Evolutionary conservation across 1,140 invertebrate species (phyloP), one percentile per base, ranked within the genome.

Genomic region (Brachystomella parvula): DNA sequence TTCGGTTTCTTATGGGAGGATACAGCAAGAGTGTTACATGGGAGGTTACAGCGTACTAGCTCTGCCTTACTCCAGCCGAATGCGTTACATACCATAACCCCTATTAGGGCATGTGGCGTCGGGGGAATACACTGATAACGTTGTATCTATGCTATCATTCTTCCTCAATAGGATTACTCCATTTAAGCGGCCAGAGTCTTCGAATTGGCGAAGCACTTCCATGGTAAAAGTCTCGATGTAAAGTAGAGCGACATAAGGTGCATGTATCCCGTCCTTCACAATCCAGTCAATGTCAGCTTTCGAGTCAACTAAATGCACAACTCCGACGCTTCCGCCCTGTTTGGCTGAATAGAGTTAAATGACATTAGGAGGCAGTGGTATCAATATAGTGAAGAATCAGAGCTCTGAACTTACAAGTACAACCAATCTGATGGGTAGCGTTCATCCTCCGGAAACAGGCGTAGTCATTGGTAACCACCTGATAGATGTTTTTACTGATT

Each of bases 371-470:
- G 29, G 21, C 12, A 57, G 64, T 67, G 29, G 21, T 32, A 32
- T 62, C 28, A n/a, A 32, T 35, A 24, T 33, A 29, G 12, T 56
- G 2, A 49, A 32, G 47, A 19, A 3, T 32, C 2, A 32, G 33
- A 21, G 56, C 58, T 33, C 6, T 33, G 19, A 30, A 85, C 85
- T 86, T 83, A 90, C 90, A 92, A 39, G 88, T 85, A 79, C 93
- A 96, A 65, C 94, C 94, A 75, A 89, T 87, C 77, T 94, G 89
- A 82, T 96, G 90, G 24, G 93, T 95, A 53, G 86, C 90, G 83
- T 96, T 96, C 44, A 96, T 79, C 70, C 89, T 82, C 71, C 91
- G 83, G 76, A 93, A 93, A 81, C 93, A 96, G 59, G 86, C 85
- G 65, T 85, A 81, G 57, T 82, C 81, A 47, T 85, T 86, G 72